A percentile compares a stretch with the other conserved stretches of the same genome.
Evolutionary conservation across 2,888 invertebrate species (phyloP).

Genomic region (Agrenia bidenticulata): DNA sequence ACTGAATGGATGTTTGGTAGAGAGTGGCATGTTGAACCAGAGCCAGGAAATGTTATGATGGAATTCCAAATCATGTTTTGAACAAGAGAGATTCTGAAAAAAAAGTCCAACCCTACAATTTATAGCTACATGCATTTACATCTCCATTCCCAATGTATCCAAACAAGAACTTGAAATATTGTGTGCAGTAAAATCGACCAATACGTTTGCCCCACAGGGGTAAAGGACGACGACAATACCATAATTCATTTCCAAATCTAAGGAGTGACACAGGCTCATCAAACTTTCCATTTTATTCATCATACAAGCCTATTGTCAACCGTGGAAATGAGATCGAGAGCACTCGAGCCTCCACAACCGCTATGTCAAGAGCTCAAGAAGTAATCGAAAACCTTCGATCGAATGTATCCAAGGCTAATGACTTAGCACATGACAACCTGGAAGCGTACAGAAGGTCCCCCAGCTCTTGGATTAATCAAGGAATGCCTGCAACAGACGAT

Average conservation of each 20-base stretch:
- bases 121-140: too few species aligned
- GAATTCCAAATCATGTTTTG: too few species aligned
- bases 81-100: too few species aligned
- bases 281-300: background rate
- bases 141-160: too few species aligned
- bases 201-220: too few species aligned
- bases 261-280: too few species aligned
- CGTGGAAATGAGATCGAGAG: background rate
- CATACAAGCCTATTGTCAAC: background rate
- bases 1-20: background rate
- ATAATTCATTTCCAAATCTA: too few species aligned
- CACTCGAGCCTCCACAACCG: constrained; percentile 16
- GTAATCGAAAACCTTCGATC: constrained; percentile 28
- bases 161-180: too few species aligned
- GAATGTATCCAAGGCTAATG: constrained; percentile 25
- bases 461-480: constrained; percentile 25
- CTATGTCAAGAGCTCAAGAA: constrained; percentile 31
- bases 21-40: constrained; percentile 3
- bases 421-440: constrained; percentile 17
- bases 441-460: background rate
- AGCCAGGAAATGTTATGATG: constrained; percentile 3
- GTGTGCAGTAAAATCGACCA: too few species aligned
- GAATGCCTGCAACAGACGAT: constrained; percentile 6
- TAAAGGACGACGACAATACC: too few species aligned
- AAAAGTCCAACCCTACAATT: too few species aligned